Evolutionary conservation across 2,888 invertebrate genomes (phyloP).

Genomic region (Acanthosepion lycidas): DNA sequence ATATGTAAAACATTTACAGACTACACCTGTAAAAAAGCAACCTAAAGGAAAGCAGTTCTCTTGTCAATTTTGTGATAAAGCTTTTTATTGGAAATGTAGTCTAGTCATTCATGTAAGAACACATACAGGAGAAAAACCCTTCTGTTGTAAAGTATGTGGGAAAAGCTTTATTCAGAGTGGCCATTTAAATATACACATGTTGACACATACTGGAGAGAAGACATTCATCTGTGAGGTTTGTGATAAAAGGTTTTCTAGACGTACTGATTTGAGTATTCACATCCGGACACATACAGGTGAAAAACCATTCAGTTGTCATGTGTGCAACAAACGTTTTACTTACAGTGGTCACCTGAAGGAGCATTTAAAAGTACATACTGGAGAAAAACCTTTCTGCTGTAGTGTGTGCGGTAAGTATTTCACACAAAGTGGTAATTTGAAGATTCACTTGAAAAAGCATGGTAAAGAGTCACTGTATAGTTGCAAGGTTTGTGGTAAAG

Average conservation of each 20-base stretch:
- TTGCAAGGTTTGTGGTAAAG: too few species aligned
- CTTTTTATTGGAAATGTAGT: not conserved
- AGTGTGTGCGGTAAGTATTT: not conserved
- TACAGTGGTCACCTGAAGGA: not conserved
- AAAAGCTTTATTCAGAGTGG: not conserved
- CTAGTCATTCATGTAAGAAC: not conserved
- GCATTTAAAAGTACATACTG: not conserved
- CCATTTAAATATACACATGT: not conserved
- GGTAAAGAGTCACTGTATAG: too few species aligned
- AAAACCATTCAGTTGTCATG: not conserved
- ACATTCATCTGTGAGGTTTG: not conserved
- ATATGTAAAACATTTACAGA: too few species aligned
- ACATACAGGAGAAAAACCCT: slow-evolving; percentile 20
- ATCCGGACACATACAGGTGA: slow-evolving; percentile 8
- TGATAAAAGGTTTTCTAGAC: not conserved
- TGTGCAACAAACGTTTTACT: not conserved
- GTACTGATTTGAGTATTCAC: not conserved
- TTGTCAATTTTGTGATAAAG: not conserved
- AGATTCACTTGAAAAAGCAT: too few species aligned
- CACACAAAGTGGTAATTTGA: not conserved
- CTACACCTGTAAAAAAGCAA: too few species aligned
- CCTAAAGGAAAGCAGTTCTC: not conserved
- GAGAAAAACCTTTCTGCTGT: not conserved
- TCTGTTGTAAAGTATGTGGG: not conserved
- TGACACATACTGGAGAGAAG: slow-evolving; percentile 3